Conservation (phyloP, 2,113 vertebrate genomes). For the Felis chaus region DNA sequence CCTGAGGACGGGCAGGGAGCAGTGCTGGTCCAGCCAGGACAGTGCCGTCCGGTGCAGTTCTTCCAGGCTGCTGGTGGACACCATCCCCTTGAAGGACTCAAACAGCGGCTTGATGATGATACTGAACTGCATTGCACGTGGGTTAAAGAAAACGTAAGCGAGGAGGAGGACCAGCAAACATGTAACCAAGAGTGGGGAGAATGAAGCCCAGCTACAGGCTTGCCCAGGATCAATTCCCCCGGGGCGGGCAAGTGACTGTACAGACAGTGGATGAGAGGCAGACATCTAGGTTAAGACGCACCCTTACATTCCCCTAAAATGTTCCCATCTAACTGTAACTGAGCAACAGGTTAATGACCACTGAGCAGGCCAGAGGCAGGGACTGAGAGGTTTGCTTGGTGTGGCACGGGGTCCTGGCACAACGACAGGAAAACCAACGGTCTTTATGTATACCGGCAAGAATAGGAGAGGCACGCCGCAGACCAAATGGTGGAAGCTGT, state of each 20-base stretch:
- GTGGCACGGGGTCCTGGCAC: neutral
- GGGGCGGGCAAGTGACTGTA: neutral
- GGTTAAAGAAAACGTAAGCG: conserved; percentile 83
- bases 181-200: fast-evolving
- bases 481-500: neutral
- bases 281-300: neutral
- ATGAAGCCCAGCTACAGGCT: neutral
- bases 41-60: conserved; percentile 91
- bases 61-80: conserved; percentile 91
- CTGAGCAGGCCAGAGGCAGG: neutral
- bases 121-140: conserved; percentile 89
- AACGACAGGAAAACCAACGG: fast-evolving
- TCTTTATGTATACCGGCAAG: neutral
- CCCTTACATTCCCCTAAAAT: fast-evolving
- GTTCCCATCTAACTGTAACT: too few species aligned
- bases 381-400: neutral
- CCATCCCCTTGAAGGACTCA: conserved; percentile 94
- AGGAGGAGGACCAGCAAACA: neutral
- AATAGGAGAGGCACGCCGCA: neutral
- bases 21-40: conserved; percentile 94
- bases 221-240: neutral
- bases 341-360: neutral
- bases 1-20: conserved; percentile 93
- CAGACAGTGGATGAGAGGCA: fast-evolving
- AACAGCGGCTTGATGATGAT: conserved; percentile 97